A percentile compares a stretch with the other conserved stretches of the same genome.
phyloP scores from a whole-genome alignment of 2,888 invertebrate genomes.

The Nemapogon koenigi region DNA sequence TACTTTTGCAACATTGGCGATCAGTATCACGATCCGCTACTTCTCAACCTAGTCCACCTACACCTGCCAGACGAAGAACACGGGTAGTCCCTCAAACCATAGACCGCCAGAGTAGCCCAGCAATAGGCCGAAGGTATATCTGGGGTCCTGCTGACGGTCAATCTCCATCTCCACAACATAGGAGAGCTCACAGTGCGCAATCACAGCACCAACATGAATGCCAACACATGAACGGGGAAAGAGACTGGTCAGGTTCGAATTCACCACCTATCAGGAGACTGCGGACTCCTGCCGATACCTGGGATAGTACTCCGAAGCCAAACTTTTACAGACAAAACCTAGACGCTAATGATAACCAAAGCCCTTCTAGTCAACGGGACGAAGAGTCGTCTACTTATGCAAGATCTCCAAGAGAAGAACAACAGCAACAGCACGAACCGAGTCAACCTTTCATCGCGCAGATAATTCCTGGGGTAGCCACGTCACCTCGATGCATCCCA shows the following conservation, averaged over 20 bases:
- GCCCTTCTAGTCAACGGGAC: constrained; percentile 31
- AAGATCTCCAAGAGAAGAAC: constrained; percentile 39
- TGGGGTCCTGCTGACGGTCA: constrained; percentile 43
- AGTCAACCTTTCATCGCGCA: constrained; percentile 58
- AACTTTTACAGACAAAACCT: constrained; percentile 30
- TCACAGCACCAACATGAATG: constrained; percentile 37
- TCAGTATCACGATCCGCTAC: constrained; percentile 68
- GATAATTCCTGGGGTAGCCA: constrained; percentile 51
- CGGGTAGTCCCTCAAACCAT: constrained; percentile 37
- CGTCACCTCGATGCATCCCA: constrained; percentile 49
- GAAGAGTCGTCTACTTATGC: constrained; percentile 22
- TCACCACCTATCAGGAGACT: constrained; percentile 54
- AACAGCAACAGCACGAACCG: constrained; percentile 58
- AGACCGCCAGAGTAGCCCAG: constrained; percentile 43
- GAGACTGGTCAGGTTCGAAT: constrained; percentile 36
- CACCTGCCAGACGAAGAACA: constrained; percentile 41
- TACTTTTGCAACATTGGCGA: constrained; percentile 78
- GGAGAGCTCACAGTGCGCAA: constrained; percentile 43
- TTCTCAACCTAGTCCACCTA: constrained; percentile 42
- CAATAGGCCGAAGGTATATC: constrained; percentile 36
- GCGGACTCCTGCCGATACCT: constrained; percentile 48
- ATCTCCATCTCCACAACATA: constrained; percentile 48
- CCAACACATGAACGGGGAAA: constrained; percentile 42
- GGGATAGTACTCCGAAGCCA: constrained; percentile 54
- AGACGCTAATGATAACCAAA: constrained; percentile 37